These are phyloP conservation scores for Ormyrus thymus DNA, from an alignment of 2,888 invertebrate genomes.

Conservation along the genomic window DNA sequence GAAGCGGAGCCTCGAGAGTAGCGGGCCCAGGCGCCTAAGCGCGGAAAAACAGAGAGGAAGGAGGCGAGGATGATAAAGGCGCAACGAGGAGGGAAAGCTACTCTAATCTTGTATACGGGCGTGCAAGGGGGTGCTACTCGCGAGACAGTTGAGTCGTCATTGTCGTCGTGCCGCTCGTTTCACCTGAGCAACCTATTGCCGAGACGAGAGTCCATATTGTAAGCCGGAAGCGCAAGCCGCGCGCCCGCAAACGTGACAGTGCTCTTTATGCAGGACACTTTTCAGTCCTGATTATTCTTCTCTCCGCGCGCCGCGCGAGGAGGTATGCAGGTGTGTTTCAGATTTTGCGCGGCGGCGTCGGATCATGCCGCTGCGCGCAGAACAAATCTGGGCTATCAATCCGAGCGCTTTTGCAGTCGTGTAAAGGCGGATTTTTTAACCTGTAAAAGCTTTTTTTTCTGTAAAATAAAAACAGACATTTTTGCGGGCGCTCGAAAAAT, in stretches of 20 bases:
- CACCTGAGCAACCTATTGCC: constrained; percentile 32
- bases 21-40: background rate
- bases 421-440: too few relatives aligned
- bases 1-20: background rate
- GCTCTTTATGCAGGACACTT: constrained; percentile 16
- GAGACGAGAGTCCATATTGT: constrained; percentile 23
- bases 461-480: too few relatives aligned
- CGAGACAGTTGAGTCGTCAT: constrained; percentile 18
- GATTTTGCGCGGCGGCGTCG: too few relatives aligned
- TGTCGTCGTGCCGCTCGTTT: background rate
- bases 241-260: background rate
- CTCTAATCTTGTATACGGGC: constrained; percentile 33
- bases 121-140: background rate
- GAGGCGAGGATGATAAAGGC: background rate
- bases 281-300: background rate
- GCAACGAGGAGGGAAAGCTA: background rate
- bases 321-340: too few relatives aligned
- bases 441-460: too few relatives aligned
- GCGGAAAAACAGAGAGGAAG: background rate
- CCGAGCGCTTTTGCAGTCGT: too few relatives aligned
- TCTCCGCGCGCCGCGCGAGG: too few relatives aligned
- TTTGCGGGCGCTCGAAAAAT: too few relatives aligned
- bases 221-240: constrained; percentile 24
- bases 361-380: too few relatives aligned
- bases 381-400: too few relatives aligned